These are phyloP conservation scores for Poeciliopsis presidionis DNA, from an alignment of 2,797 vertebrate genomes.

Conservation along the genomic window DNA sequence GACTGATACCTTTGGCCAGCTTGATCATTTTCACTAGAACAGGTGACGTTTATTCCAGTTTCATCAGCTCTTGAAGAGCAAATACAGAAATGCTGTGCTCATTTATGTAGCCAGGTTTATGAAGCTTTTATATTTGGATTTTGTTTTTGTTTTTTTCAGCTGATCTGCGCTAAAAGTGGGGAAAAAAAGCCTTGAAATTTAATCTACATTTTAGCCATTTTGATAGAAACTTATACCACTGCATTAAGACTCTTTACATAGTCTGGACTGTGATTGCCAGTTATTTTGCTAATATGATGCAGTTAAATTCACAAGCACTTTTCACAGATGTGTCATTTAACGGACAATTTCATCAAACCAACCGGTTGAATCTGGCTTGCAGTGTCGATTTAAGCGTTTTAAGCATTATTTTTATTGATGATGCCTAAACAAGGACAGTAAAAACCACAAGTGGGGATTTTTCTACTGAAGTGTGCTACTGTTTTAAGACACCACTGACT, in stretches of 20 bases:
- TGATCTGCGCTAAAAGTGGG: not conserved
- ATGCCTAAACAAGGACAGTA: conserved; percentile 15
- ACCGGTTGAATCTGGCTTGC: not conserved
- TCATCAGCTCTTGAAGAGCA: not conserved
- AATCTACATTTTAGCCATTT: not conserved
- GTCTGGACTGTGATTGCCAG: not conserved
- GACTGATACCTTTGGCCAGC: not conserved
- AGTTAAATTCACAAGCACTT: conserved; percentile 35
- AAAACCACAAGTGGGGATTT: conserved; percentile 14
- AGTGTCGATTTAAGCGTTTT: not conserved
- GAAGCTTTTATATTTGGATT: not conserved
- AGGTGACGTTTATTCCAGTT: not conserved
- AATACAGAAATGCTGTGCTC: not conserved
- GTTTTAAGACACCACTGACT: conserved; percentile 45
- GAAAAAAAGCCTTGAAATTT: not conserved
- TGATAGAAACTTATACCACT: not conserved
- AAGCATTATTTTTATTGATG: not conserved
- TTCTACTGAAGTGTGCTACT: conserved; percentile 17
- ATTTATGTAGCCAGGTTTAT: not conserved
- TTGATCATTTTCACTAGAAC: not conserved
- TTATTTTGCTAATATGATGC: conserved; percentile 10
- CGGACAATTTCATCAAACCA: conserved; percentile 4
- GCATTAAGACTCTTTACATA: not conserved
- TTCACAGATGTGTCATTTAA: conserved; percentile 21
- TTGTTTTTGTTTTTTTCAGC: not conserved